Evolutionary conservation across 2,888 invertebrate genomes (phyloP), one percentile per base, ranked within the genome.

Genomic region (Muschampia plurimacula): DNA sequence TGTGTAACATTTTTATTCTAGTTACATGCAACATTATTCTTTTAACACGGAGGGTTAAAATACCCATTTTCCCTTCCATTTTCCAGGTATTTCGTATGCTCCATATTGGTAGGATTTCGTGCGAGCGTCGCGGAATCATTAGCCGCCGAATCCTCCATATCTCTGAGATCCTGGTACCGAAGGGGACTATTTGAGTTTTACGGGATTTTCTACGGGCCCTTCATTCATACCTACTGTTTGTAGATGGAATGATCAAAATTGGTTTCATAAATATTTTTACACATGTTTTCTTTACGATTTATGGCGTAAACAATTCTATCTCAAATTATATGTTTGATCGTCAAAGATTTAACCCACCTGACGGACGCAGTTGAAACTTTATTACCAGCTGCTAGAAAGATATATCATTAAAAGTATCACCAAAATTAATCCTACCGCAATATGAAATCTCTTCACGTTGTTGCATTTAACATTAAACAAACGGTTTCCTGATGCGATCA

Each of bases 91-190:
- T 91, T 91, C 86, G 89, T 89, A 86, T 88, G 86, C 89, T 89
- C 90, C 89, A 89, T 93, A 92, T 92, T 90, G 91, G 90, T 83
- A 82, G 93, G 93, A 92, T 93, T 93, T 92, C 89, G 85, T 80
- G 83, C 83, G 85, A 84, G 86, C 82, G 57, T 28, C 55, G 55
- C 55, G 76, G 78, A 90, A 92, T 92, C 91, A 92, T 93, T 93
- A 92, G 91, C 87, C 87, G 79, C 15, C 41, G 52, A 67, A 90
- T 89, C 89, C 89, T 86, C 86, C 84, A 83, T 84, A 85, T 86
- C 83, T 85, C 84, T 86, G 86, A 81, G 82, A 80, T 83, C 84
- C 83, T 85, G 85, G 84, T 86, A 84, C 82, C 84, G 77, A 80
- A 79, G 81, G 80, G 87, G 86, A 90, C 89, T 90, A 22, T 22